Percentiles rank a stretch among this genome's conserved stretches.
Conservation (phyloP, 2,797 vertebrate genomes). For the Melanotaenia maccullochi region DNA sequence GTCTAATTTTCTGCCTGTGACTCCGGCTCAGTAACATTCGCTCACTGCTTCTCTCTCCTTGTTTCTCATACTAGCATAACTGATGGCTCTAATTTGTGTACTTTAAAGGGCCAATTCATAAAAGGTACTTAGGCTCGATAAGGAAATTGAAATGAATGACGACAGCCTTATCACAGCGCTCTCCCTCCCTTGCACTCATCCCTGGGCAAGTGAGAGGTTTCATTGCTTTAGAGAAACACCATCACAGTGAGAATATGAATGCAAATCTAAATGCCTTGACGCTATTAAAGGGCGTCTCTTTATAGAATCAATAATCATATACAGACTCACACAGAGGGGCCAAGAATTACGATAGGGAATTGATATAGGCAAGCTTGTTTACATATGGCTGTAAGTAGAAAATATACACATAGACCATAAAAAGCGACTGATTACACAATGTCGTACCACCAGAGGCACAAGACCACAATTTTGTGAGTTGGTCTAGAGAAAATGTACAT, state of each 20-base stretch:
- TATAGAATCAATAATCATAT: constrained; percentile 81
- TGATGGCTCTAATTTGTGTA: constrained; percentile 83
- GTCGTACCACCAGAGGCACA: constrained; percentile 29
- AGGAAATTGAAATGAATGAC: constrained; percentile 81
- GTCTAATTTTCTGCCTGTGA: constrained; percentile 61
- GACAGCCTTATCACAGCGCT: constrained; percentile 73
- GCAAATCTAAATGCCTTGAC: constrained; percentile 72
- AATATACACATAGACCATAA: constrained; percentile 26
- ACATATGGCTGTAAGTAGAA: constrained; percentile 59
- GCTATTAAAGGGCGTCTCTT: constrained; percentile 70
- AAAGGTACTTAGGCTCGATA: constrained; percentile 78
- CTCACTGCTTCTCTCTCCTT: constrained; percentile 48
- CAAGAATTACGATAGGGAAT: constrained; percentile 68
- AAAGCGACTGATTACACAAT: constrained; percentile 31
- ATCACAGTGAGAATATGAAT: constrained; percentile 77
- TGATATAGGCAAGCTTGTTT: constrained; percentile 69
- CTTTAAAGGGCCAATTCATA: constrained; percentile 83
- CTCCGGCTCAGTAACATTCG: constrained; percentile 44
- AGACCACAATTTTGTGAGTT: constrained; percentile 32
- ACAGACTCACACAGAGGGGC: constrained; percentile 51
- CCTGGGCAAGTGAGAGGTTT: constrained; percentile 67
- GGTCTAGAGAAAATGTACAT: constrained; percentile 47
- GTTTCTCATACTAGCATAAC: constrained; percentile 76
- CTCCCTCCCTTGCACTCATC: constrained; percentile 53
- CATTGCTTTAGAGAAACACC: constrained; percentile 66